phyloP scores from a whole-genome alignment of 2,113 vertebrate species.

The Pristiophorus japonicus region DNA sequence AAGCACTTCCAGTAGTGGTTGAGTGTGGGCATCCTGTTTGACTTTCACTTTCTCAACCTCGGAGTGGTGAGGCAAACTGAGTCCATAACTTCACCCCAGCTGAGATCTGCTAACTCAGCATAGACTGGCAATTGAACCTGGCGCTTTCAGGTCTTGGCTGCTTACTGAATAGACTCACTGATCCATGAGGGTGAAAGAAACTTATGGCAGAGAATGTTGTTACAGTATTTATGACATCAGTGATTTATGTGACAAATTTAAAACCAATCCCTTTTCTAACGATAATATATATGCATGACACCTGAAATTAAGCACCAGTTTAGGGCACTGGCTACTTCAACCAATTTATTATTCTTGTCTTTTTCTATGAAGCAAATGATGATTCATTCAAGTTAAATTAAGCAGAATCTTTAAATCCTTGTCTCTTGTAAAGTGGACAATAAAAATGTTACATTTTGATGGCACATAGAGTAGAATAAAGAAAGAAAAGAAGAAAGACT shows the following conservation, averaged over 20 bases:
- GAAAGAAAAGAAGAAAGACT: neutral
- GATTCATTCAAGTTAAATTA: neutral
- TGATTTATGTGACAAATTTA: neutral
- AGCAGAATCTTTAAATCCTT: neutral
- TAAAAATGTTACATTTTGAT: neutral
- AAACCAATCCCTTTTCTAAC: neutral
- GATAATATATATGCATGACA: neutral
- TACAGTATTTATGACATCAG: neutral
- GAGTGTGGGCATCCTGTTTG: neutral
- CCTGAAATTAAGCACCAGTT: neutral
- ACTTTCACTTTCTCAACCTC: neutral
- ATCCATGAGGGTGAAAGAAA: neutral
- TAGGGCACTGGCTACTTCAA: neutral
- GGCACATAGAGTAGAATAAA: neutral
- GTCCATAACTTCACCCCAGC: neutral
- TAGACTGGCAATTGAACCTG: neutral
- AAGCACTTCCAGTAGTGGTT: neutral
- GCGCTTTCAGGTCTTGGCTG: neutral
- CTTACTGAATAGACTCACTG: neutral
- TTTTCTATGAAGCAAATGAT: neutral
- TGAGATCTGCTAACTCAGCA: neutral
- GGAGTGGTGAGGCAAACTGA: neutral
- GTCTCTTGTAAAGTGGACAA: neutral
- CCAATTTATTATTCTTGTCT: neutral
- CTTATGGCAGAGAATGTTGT: neutral